Base-by-base conservation (phyloP, 2,888 invertebrate species). In the Drosophila paucipuncta region DNA sequence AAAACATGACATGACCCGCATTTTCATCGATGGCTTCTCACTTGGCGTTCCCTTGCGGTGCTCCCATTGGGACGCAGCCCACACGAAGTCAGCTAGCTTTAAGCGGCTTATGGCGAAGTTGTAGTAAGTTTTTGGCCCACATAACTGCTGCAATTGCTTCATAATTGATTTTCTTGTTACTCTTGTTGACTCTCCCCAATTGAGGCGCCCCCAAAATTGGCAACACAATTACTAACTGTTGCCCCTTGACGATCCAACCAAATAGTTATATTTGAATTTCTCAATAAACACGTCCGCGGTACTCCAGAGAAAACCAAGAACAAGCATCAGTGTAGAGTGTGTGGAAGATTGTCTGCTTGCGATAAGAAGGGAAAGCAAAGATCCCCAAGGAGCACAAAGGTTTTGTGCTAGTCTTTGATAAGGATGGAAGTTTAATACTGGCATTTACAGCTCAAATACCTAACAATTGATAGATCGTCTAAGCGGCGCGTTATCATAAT, bases 1-100 rank as follows among this genome's bases (percentile, higher is more conserved):
- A 83, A 85, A 71, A 74, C 73, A 85, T 88, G 71, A 74, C 81
- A 71, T 76, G 76, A 35, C 39, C 62, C 67, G 68, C 79, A 53
- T 67, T 82, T 78, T 70, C 79, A 84, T 84, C 82, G 78, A 82
- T 69, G 69, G 57, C 22, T 61, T 58, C 61, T 35, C 53, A 33
- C 33, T 53, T 50, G 47, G 22, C 25, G 25, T n/a, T n/a, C 10
- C 22, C 31, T 25, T 10, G 25, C 30, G 25, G 16, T 5, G 10
- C 10, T 30, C 50, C 50, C 50, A 30, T 28, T n/a, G 11, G n/a
- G 49, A 25, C 7, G 60, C 30, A 31, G 9, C 33, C 16, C 16
- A 22, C 33, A n/a, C 37, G 39, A 31, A 35, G 59, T 66, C n/a
- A 16, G 25, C 16, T 25, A 39, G 39, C 58, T 77, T 67, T 81